These are phyloP conservation scores for Clarias magur DNA, from an alignment of 2,113 vertebrate species.

Conservation along the genomic window DNA sequence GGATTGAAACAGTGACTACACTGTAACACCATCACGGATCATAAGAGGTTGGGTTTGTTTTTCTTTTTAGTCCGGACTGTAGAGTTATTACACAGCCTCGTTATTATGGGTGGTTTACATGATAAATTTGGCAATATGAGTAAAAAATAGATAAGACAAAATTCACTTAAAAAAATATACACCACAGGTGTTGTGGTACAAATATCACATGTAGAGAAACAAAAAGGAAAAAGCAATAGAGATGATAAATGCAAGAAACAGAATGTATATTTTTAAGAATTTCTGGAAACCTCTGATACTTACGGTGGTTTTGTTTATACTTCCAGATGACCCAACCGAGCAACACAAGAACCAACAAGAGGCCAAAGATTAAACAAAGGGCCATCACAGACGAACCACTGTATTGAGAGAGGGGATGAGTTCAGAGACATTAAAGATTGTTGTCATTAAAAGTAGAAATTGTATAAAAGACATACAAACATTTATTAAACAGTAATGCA, in stretches of 20 bases:
- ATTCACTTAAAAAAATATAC: neutral
- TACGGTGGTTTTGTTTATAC: slow-evolving; percentile 2
- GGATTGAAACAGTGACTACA: neutral
- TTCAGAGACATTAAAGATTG: neutral
- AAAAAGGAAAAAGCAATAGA: neutral
- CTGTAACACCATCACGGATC: neutral
- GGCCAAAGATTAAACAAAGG: neutral
- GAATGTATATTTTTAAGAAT: neutral
- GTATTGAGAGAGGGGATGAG: neutral
- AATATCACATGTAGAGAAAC: neutral
- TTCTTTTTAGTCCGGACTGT: neutral
- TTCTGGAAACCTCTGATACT: neutral
- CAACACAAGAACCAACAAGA: slow-evolving; percentile 31
- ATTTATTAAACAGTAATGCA: neutral
- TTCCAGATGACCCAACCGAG: slow-evolving; percentile 34
- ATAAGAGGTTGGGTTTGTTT: neutral
- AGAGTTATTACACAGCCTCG: neutral
- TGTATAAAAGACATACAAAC: neutral
- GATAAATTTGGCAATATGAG: neutral
- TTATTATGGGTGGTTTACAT: neutral
- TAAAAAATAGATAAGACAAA: neutral
- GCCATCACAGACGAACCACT: neutral
- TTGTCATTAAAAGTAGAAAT: neutral
- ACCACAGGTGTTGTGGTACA: neutral
- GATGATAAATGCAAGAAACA: neutral